Evolutionary conservation across 2,113 vertebrate species (phyloP).

Genomic region (Puffinus mauretanicus): DNA sequence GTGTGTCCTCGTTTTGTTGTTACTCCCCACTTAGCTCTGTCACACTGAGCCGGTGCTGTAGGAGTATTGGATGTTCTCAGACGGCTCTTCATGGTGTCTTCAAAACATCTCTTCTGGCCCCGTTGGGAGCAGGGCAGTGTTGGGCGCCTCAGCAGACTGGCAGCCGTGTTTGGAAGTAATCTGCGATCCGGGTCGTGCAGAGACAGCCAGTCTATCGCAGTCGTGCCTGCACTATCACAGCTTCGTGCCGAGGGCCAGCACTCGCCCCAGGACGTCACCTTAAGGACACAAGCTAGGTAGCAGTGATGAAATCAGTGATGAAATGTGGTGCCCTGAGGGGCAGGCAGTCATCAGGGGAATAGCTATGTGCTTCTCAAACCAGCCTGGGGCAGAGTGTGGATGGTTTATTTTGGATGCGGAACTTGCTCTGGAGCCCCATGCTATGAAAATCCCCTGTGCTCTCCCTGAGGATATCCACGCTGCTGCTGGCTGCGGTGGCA

Average conservation of each 20-base stretch:
- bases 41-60: background rate
- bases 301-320: background rate
- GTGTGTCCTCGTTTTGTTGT: background rate
- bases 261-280: background rate
- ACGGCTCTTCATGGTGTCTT: background rate
- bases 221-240: background rate
- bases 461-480: background rate
- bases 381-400: background rate
- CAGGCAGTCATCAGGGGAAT: background rate
- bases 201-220: background rate
- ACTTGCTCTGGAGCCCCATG: background rate
- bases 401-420: background rate
- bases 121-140: background rate
- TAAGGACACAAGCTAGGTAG: background rate
- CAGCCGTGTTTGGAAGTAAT: background rate
- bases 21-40: background rate
- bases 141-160: background rate
- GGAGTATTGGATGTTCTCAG: background rate
- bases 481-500: background rate
- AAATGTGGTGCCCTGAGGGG: background rate
- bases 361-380: background rate
- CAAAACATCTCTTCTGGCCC: background rate
- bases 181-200: rapidly evolving
- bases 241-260: background rate
- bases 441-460: background rate